These are phyloP conservation scores for Melinaea menophilus DNA, from an alignment of 2,888 invertebrate genomes.

Conservation along the genomic window DNA sequence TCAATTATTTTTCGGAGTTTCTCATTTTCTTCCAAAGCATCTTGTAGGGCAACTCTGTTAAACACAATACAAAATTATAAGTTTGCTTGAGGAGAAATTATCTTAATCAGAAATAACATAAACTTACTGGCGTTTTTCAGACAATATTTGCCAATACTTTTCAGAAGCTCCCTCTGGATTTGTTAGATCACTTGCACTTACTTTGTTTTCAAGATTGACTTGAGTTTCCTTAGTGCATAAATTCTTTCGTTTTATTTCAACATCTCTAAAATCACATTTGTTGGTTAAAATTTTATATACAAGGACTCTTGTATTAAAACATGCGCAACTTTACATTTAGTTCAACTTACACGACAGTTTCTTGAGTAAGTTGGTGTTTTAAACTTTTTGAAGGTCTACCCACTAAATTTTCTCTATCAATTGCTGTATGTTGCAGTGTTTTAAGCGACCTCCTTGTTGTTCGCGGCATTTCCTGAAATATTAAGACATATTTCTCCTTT, in stretches of 20 bases:
- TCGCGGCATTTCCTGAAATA: constrained; percentile 61
- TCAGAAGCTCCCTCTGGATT: constrained; percentile 83
- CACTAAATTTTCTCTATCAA: constrained; percentile 86
- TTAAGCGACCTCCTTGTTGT: constrained; percentile 83
- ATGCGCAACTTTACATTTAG: background rate
- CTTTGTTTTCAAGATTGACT: constrained; percentile 74
- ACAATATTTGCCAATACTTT: constrained; percentile 86
- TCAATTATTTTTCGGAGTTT: constrained; percentile 70
- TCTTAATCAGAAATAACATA: background rate
- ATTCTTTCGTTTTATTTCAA: constrained; percentile 72
- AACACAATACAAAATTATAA: constrained; percentile 8
- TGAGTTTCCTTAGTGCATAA: constrained; percentile 79
- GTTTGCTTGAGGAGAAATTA: background rate
- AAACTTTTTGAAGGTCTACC: constrained; percentile 78
- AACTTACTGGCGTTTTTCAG: constrained; percentile 82
- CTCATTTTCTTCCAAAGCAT: constrained; percentile 85
- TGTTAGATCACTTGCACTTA: constrained; percentile 83
- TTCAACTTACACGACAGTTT: constrained; percentile 67
- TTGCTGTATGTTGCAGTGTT: constrained; percentile 83
- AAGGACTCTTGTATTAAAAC: background rate
- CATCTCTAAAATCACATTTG: constrained; percentile 45
- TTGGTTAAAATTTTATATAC: background rate
- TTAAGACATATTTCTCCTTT: background rate
- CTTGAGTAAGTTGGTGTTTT: constrained; percentile 73
- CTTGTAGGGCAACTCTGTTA: constrained; percentile 80